Evolutionary conservation across 2,888 invertebrate species (phyloP).

Genomic region (Cyclophora albipunctata): DNA sequence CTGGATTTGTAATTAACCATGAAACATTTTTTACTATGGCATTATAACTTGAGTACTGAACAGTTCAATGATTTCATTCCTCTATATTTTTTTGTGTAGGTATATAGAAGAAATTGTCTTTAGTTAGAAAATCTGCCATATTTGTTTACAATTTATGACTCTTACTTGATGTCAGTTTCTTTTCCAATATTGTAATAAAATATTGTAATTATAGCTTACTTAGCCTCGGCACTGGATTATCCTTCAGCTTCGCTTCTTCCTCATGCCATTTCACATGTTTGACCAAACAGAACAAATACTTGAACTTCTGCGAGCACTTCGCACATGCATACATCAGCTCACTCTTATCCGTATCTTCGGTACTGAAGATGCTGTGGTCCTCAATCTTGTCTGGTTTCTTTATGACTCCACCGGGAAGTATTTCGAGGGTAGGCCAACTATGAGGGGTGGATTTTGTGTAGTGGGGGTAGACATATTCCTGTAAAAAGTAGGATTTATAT

Average conservation of each 20-base stretch:
- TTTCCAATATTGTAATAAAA: no score
- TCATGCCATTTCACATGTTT: slow-evolving; percentile 61
- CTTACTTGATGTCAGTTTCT: no score
- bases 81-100: no score
- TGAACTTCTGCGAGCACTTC: slow-evolving; percentile 55
- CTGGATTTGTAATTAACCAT: no score
- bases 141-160: no score
- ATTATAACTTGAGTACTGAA: no score
- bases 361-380: slow-evolving; percentile 12
- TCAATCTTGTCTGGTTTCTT: slow-evolving; percentile 42
- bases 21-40: no score
- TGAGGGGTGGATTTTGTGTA: slow-evolving; percentile 25
- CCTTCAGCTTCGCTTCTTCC: slow-evolving; percentile 36
- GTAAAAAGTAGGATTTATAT: neutral
- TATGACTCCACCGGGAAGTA: slow-evolving; percentile 60
- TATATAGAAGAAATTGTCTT: no score
- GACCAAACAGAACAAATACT: slow-evolving; percentile 47
- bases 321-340: slow-evolving; percentile 62
- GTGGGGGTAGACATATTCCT: neutral
- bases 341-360: slow-evolving; percentile 9
- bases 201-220: slow-evolving; percentile 9
- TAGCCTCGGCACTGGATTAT: neutral
- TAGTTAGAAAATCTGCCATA: no score
- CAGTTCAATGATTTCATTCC: no score
- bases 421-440: slow-evolving; percentile 63